These are phyloP conservation scores for Ctenoplectra terminalis DNA, from an alignment of 1,140 invertebrate genomes.

Conservation along the genomic window DNA sequence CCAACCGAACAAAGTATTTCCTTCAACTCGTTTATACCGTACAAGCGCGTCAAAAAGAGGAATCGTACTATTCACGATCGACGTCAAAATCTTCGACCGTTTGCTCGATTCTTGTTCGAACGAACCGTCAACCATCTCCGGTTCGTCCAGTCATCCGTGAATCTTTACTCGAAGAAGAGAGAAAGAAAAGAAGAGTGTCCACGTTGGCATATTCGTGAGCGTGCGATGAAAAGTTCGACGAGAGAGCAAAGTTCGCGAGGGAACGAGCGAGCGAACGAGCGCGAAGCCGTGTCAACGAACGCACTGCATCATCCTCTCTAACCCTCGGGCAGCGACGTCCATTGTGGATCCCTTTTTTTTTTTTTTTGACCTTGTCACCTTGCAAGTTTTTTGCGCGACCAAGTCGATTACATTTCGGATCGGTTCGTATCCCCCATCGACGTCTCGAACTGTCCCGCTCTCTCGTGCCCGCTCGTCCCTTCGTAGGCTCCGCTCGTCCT, in stretches of 20 bases:
- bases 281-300: conserved; percentile 51
- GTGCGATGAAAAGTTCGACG: neutral
- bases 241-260: neutral
- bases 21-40: neutral
- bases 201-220: neutral
- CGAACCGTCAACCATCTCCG: neutral
- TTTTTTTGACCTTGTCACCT: conserved; percentile 40
- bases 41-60: accelerated
- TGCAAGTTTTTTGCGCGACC: conserved; percentile 20
- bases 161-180: neutral
- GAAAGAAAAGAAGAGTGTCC: neutral
- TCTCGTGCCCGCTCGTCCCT: conserved; percentile 42
- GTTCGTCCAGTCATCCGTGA: neutral
- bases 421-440: conserved; percentile 21
- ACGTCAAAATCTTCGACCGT: neutral
- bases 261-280: neutral
- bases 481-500: conserved; percentile 65
- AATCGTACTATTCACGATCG: neutral
- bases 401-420: conserved; percentile 61
- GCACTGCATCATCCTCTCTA: conserved; percentile 3
- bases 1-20: neutral
- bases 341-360: conserved; percentile 13
- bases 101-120: neutral
- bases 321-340: neutral
- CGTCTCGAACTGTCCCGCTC: neutral